A percentile compares a stretch with the other conserved stretches of the same genome.
These are phyloP conservation scores for Lithobates pipiens DNA, from an alignment of 2,797 vertebrate species.

Conservation along the genomic window DNA sequence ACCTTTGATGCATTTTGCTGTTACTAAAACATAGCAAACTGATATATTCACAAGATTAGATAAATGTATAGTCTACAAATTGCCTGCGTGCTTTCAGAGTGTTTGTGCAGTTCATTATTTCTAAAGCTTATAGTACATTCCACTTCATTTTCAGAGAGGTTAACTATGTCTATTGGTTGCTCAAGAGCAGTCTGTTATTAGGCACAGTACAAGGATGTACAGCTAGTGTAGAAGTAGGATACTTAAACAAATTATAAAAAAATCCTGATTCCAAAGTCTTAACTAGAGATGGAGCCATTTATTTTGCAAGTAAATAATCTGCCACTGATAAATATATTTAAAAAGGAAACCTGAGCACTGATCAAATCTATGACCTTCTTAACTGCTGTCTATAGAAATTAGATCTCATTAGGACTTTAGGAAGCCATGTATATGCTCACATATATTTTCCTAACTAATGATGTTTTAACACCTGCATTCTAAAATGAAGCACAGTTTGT, in stretches of 20 bases:
- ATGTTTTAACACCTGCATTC: too few species aligned
- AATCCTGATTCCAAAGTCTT: not conserved
- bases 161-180: slow-evolving; percentile 10
- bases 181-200: slow-evolving; percentile 18
- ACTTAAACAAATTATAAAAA: slow-evolving; percentile 14
- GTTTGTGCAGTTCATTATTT: slow-evolving; percentile 33
- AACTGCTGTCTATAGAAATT: too few species aligned
- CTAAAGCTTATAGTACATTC: not conserved
- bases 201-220: not conserved
- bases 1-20: not conserved
- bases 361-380: too few species aligned
- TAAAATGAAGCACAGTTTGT: too few species aligned
- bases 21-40: slow-evolving; percentile 1
- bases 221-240: not conserved
- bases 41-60: slow-evolving; percentile 5
- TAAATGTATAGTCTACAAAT: not conserved
- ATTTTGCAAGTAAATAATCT: not conserved
- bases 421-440: too few species aligned
- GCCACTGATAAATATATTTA: not conserved
- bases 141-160: slow-evolving; percentile 13
- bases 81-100: not conserved
- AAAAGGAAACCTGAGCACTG: too few species aligned
- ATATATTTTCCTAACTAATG: too few species aligned
- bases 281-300: slow-evolving; percentile 9
- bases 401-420: too few species aligned